Conservation (phyloP, 2,113 vertebrate genomes). For the Gambusia holbrooki region DNA sequence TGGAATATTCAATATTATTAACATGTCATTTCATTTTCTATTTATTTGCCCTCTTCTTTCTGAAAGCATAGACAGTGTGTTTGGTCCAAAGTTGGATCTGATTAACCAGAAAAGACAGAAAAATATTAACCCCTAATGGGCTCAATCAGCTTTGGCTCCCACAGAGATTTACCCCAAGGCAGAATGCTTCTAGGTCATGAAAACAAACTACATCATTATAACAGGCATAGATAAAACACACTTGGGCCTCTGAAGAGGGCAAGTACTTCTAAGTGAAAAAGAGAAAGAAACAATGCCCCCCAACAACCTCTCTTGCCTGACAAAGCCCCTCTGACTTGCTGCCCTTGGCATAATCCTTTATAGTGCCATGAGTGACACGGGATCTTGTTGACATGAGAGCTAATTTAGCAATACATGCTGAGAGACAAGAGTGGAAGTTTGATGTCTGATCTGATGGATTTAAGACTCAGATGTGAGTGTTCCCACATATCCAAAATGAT, state of each 20-base stretch:
- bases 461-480: neutral
- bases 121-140: slow-evolving; percentile 31
- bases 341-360: slow-evolving; percentile 49
- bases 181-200: slow-evolving; percentile 56
- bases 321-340: slow-evolving; percentile 41
- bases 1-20: neutral
- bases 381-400: slow-evolving; percentile 32
- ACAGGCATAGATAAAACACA: slow-evolving; percentile 37
- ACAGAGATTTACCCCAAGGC: slow-evolving; percentile 36
- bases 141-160: slow-evolving; percentile 26
- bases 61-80: slow-evolving; percentile 14
- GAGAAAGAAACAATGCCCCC: slow-evolving; percentile 27
- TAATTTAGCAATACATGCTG: slow-evolving; percentile 37
- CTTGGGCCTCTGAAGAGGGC: slow-evolving; percentile 41
- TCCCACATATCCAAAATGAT: slow-evolving; percentile 24
- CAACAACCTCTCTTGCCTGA: slow-evolving; percentile 43
- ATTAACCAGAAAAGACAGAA: neutral
- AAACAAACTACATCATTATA: slow-evolving; percentile 54
- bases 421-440: neutral
- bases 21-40: neutral
- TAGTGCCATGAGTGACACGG: slow-evolving; percentile 32
- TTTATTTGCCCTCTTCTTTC: neutral
- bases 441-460: slow-evolving; percentile 19
- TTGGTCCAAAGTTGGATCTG: neutral
- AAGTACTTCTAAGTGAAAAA: slow-evolving; percentile 60